phyloP scores from a whole-genome alignment of 1,140 invertebrate species.

The Cydia amplana region DNA sequence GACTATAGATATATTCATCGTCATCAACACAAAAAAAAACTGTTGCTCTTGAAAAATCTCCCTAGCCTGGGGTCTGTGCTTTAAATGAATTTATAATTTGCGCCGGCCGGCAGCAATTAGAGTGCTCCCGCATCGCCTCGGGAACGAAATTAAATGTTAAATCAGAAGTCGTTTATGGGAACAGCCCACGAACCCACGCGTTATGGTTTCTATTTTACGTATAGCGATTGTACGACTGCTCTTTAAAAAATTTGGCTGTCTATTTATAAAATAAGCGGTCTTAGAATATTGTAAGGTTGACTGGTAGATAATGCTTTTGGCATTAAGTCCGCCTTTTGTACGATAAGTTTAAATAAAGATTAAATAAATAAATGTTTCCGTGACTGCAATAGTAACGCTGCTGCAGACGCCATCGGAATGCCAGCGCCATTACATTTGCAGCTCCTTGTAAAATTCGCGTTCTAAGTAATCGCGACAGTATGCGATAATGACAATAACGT shows the following conservation, averaged over 20 bases:
- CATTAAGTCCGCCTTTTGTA: too few relatives aligned
- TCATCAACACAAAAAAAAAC: conserved; percentile 25
- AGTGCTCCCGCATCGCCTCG: conserved; percentile 46
- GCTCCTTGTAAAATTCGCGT: too few relatives aligned
- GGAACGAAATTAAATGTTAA: conserved; percentile 56
- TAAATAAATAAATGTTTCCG: too few relatives aligned
- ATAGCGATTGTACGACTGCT: not conserved
- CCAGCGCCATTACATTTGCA: too few relatives aligned
- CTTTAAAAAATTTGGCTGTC: not conserved
- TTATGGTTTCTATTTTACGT: conserved; percentile 3
- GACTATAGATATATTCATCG: not conserved
- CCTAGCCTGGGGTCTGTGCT: not conserved
- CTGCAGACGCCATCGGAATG: too few relatives aligned
- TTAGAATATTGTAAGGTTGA: too few relatives aligned
- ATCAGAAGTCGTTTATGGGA: conserved; percentile 51
- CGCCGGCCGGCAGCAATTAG: conserved; percentile 55
- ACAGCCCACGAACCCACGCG: conserved; percentile 41
- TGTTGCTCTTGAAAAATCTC: conserved; percentile 22
- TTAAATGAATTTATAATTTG: conserved; percentile 68
- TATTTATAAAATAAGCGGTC: too few relatives aligned
- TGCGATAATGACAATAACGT: too few relatives aligned
- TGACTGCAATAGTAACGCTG: too few relatives aligned
- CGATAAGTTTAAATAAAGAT: too few relatives aligned
- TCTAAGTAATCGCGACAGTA: too few relatives aligned
- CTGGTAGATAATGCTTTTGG: too few relatives aligned